Evolutionary conservation across 2,113 vertebrate genomes (phyloP), one percentile per base, ranked within the genome.

Genomic region (Scophthalmus maximus): DNA sequence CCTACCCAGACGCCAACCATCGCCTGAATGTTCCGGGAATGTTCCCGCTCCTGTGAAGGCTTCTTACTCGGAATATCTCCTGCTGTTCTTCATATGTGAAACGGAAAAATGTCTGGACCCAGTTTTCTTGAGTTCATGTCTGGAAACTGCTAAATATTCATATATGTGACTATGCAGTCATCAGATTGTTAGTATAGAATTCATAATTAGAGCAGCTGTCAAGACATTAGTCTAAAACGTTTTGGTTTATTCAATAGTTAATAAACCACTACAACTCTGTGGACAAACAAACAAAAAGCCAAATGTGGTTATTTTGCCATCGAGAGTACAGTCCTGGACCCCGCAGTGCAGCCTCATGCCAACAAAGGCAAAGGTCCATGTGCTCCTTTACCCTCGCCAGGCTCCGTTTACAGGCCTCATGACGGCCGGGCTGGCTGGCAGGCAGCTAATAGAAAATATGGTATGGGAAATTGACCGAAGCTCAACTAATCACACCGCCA

Each of bases 401-500:
- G 67, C 79, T 62, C 23, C 76, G 34, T 73, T 90, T 64, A 79
- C 70, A 71, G 75, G 79, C 65, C 75, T 75, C 73, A 23, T 74
- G 83, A 86, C 64, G 68, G 62, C 66, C 49, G 70, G 76, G 73
- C 75, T 70, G 68, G 18, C 77, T 81, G 75, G 81, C 79, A 67
- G 78, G 64, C 67, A 83, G 73, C 87, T 86, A 83, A 86, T 83
- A 80, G 85, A 90, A 90, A 90, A 90, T 86, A 90, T 82, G 85
- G 79, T 76, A 83, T 76, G 84, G 82, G 83, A 87, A 85, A 86
- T 88, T 89, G 89, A 90, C 73, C 84, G 84, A 85, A 84, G 82
- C 84, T 88, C 86, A 88, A 88, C 90, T 92, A 90, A 91, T 91
- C 89, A 86, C 79, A 73, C 77, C 61, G 76, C 84, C 90, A 90